Base-by-base conservation (phyloP, 2,797 vertebrate species). In the Cryptoprocta ferox region DNA sequence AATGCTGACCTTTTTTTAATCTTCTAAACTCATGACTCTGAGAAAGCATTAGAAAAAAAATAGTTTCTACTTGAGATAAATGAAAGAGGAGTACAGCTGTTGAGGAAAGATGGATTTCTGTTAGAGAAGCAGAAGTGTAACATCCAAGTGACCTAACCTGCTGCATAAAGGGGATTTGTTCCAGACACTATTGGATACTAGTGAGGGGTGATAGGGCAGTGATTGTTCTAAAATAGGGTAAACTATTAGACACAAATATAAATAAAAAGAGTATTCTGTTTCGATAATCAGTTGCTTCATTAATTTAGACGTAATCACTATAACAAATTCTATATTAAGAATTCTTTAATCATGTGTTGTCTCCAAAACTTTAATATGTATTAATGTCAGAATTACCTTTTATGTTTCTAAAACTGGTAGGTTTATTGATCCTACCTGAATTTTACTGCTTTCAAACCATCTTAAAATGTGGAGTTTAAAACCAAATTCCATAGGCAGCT, bases 381-480 rank as follows among this genome's bases (percentile, higher is more conserved):
- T 91, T 82, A 48, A 59, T 80, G 10, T 11, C 26, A 45, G 16
- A 88, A 80, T 80, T 18, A 63, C 2, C 2, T 50, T 37, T 2
- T 65, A 2, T 59, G 24, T 59, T 65, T 65, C 0, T 80, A 75
- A 73, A 91, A 79, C 16, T 19, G 26, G 73, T 0, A 56, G 8
- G 4, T 85, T 78, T 75, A 16, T 76, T 86, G 18, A 12, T 65
- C 35, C 5, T 85, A 75, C 28, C 35, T 71, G 6, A 91, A 79
- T 97, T 83, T 89, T 79, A 88, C 48, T 59, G 48, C 19, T 91
- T 80, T 80, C 63, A 91, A 53, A 42, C 80, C 11, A 35, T 59
- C 10, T 78, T 19, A 85, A 32, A 78, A 61, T 53, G 12, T 71
- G 12, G 6, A 13, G 48, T 85, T 84, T 75, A 48, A 78, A 89